A percentile compares a stretch with the other conserved stretches of the same genome.
These are phyloP conservation scores for Chrysolina haemoptera DNA, from an alignment of 2,888 invertebrate genomes.

Conservation along the genomic window DNA sequence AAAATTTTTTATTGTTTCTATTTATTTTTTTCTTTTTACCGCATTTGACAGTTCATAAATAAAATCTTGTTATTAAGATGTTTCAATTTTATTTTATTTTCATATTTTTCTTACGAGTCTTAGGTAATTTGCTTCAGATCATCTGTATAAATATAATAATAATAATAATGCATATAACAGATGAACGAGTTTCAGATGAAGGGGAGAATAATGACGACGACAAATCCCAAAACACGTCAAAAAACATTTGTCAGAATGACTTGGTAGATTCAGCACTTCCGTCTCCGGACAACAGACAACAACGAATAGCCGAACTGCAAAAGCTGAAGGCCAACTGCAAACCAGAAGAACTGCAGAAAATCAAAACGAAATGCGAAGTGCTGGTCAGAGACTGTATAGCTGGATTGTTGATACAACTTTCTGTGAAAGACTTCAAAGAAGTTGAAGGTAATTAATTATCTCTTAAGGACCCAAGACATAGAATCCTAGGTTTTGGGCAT, in stretches of 20 bases:
- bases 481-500: no score
- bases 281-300: conserved; percentile 77
- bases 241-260: conserved; percentile 74
- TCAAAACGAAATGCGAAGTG: conserved; percentile 74
- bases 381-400: conserved; percentile 88
- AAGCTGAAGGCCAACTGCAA: conserved; percentile 85
- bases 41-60: no score
- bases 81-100: no score
- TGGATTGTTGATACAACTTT: conserved; percentile 84
- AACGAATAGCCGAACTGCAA: conserved; percentile 79
- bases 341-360: conserved; percentile 82
- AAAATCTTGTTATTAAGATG: no score
- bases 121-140: no score
- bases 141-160: no score
- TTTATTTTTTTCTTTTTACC: no score
- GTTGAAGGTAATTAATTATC: conserved; percentile 83
- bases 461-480: not conserved
- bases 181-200: conserved; percentile 53
- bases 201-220: conserved; percentile 60
- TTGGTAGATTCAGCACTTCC: conserved; percentile 81
- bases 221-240: conserved; percentile 63
- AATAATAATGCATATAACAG: no score
- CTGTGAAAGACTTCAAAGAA: conserved; percentile 87
- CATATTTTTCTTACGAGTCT: no score
- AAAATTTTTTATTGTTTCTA: no score